phyloP scores from a whole-genome alignment of 2,888 invertebrate species.

The Ennomos erosarius region DNA sequence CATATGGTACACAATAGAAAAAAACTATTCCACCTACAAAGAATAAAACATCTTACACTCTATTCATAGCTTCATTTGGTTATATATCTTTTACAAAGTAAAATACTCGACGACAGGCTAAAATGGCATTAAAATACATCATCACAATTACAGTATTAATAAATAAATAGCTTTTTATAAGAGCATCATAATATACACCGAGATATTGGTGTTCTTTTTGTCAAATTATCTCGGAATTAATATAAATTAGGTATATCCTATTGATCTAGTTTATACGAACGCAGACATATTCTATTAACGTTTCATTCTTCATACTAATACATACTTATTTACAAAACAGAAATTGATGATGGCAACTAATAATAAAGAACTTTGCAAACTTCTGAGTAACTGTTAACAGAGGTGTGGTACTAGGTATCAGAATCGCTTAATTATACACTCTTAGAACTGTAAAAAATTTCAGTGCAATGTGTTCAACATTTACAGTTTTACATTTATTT shows the following conservation, averaged over 20 bases:
- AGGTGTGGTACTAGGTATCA: not conserved
- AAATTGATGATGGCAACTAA: constrained; percentile 55
- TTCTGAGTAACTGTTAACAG: constrained; percentile 3
- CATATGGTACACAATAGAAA: constrained; percentile 74
- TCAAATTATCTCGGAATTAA: constrained; percentile 24
- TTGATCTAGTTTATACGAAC: constrained; percentile 38
- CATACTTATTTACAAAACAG: constrained; percentile 60
- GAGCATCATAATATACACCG: constrained; percentile 32
- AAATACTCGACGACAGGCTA: constrained; percentile 72
- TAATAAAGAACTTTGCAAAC: constrained; percentile 44
- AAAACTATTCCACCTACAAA: constrained; percentile 73
- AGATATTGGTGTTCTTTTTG: constrained; percentile 20
- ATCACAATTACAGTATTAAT: constrained; percentile 74
- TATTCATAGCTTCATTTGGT: constrained; percentile 82
- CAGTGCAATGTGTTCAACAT: too few relatives aligned
- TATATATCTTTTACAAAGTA: constrained; percentile 76
- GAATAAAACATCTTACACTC: constrained; percentile 76
- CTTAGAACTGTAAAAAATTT: too few relatives aligned
- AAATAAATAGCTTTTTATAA: constrained; percentile 51
- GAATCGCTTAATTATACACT: too few relatives aligned
- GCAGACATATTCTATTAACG: constrained; percentile 18
- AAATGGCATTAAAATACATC: constrained; percentile 82
- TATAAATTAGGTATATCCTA: constrained; percentile 27
- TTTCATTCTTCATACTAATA: constrained; percentile 45
- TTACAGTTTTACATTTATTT: too few relatives aligned